A percentile compares a stretch with the other conserved stretches of the same genome.
Evolutionary conservation across 2,113 vertebrate genomes (phyloP).

Genomic region (Pteropus alecto): DNA sequence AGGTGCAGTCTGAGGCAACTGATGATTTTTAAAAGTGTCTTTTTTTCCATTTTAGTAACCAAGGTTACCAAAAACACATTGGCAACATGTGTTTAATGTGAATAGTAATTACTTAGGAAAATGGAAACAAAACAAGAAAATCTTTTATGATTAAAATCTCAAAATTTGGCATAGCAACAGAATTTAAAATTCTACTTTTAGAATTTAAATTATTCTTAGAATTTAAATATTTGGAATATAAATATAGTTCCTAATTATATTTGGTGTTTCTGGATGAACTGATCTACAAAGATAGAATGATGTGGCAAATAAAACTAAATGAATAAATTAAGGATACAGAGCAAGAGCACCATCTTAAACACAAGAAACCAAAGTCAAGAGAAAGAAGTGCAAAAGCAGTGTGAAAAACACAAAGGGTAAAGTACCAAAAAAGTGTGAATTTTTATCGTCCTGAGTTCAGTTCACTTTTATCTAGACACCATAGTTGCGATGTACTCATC

Average conservation of each 20-base stretch:
- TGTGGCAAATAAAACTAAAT: not conserved
- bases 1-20: constrained; percentile 40
- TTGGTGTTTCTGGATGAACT: not conserved
- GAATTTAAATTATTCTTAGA: constrained; percentile 11
- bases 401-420: not conserved
- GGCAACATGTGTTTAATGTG: not conserved
- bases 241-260: not conserved
- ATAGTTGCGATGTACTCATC: not conserved
- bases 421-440: not conserved
- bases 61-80: constrained; percentile 44
- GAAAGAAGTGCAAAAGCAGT: not conserved
- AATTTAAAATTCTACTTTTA: constrained; percentile 1
- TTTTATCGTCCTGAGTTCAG: not conserved
- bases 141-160: not conserved
- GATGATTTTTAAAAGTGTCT: constrained; percentile 22
- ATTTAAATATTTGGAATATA: not conserved
- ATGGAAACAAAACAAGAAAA: constrained; percentile 15
- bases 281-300: not conserved
- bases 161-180: not conserved
- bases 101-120: constrained; percentile 35
- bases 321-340: not conserved
- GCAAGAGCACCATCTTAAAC: not conserved
- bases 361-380: not conserved
- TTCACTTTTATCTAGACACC: not conserved
- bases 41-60: constrained; percentile 23